Percentiles rank a stretch among this genome's conserved stretches.
These are phyloP conservation scores for Ptychadena robeensis DNA, from an alignment of 2,797 vertebrate genomes.

Conservation along the genomic window DNA sequence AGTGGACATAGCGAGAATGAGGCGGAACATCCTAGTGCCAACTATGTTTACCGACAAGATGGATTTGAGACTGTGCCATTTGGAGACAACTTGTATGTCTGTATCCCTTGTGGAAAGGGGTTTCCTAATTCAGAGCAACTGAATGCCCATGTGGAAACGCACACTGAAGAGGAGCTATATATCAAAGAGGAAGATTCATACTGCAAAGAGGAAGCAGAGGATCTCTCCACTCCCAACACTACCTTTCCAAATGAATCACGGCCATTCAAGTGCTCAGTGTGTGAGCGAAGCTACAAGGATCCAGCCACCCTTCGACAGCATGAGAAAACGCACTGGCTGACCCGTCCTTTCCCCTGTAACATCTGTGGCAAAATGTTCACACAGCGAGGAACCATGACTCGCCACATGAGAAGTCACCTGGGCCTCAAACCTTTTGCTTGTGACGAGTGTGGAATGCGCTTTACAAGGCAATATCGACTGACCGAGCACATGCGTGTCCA, in stretches of 20 bases:
- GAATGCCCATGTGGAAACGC: conserved; percentile 93
- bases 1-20: conserved; percentile 89
- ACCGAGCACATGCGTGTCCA: conserved; percentile 99
- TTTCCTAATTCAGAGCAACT: conserved; percentile 97
- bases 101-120: conserved; percentile 96
- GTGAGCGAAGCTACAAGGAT: conserved; percentile 98
- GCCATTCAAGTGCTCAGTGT: conserved; percentile 93
- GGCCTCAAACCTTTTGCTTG: conserved; percentile 98
- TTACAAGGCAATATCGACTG: conserved; percentile 98
- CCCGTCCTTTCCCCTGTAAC: conserved; percentile 95
- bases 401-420: conserved; percentile 98
- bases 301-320: conserved; percentile 94
- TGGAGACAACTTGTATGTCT: conserved; percentile 97
- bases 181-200: conserved; percentile 88
- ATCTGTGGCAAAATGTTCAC: conserved; percentile 99
- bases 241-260: conserved; percentile 79
- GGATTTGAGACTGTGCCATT: conserved; percentile 91
- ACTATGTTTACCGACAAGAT: conserved; percentile 92
- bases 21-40: conserved; percentile 79
- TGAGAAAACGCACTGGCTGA: conserved; percentile 98
- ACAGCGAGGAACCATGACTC: conserved; percentile 98
- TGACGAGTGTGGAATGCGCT: conserved; percentile 98
- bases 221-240: conserved; percentile 85
- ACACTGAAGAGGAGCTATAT: conserved; percentile 94
- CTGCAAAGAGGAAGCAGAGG: conserved; percentile 86